Evolutionary conservation across 2,888 invertebrate species (phyloP).

Genomic region (Mechanitis messenoides): DNA sequence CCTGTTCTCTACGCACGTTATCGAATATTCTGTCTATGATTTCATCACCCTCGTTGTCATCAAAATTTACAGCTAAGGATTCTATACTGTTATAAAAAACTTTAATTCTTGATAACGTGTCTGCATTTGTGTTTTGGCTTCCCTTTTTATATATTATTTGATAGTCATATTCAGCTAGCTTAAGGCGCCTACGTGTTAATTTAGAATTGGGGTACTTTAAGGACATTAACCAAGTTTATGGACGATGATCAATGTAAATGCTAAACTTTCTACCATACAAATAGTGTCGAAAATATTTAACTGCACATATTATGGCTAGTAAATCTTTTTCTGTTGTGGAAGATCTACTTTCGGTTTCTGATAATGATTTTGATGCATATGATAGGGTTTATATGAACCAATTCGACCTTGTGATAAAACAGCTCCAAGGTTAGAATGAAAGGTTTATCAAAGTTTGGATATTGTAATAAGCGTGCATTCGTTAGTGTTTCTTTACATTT

Average conservation of each 20-base stretch:
- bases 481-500: conserved; percentile 25
- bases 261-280: conserved; percentile 29
- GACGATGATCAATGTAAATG: conserved; percentile 28
- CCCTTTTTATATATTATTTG: conserved; percentile 28
- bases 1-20: too few species aligned
- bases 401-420: conserved; percentile 23
- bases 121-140: conserved; percentile 26
- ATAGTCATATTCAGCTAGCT: conserved; percentile 31
- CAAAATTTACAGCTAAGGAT: too few species aligned
- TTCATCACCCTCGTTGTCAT: background rate
- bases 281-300: conserved; percentile 17
- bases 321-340: conserved; percentile 15
- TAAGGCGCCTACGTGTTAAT: conserved; percentile 32
- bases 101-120: conserved; percentile 28
- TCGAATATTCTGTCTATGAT: too few species aligned
- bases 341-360: conserved; percentile 26
- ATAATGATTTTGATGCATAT: conserved; percentile 29
- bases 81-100: conserved; percentile 3
- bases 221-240: conserved; percentile 25
- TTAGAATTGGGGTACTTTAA: conserved; percentile 28
- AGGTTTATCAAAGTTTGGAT: conserved; percentile 15
- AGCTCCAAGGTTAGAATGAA: conserved; percentile 22
- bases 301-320: conserved; percentile 22
- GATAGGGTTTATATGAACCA: conserved; percentile 27
- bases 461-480: conserved; percentile 19